Evolutionary conservation across 2,113 vertebrate genomes (phyloP), one percentile per base, ranked within the genome.

Genomic region (Dolichotis patagonum): DNA sequence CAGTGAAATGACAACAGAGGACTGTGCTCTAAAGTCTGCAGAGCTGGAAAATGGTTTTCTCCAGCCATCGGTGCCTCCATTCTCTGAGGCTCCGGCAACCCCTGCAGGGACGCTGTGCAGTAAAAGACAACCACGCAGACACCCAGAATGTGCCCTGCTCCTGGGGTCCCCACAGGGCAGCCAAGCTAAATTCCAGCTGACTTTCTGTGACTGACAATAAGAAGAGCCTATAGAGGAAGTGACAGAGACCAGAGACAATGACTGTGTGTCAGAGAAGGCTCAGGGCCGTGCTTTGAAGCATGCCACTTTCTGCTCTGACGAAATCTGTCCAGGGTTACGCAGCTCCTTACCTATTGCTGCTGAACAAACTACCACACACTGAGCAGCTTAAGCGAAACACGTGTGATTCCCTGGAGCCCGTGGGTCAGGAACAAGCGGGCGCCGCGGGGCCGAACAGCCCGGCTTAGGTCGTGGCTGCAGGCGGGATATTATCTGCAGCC

Each of bases 31-130:
- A 73, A 81, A 58, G 19, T 94, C 85, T 35, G 5, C 28, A 80
- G 54, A 89, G 80, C 92, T 73, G 1, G 60, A 90, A 41, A 30
- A 30, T 77, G 67, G 84, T 24, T 0, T 13, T 95, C 88, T 96
- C 28, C 8, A 62, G 58, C 54, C 63, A 49, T 94, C 35, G 52
- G 28, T 38, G 67, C 14, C 67, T 69, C 10, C 14, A 32, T 43
- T 98, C 98, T 98, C 96, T 97, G 94, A 91, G 97, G 95, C 98
- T 98, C 95, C 98, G 96, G 98, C 99, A 98, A 98, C 98, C 98
- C 98, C 98, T 98, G 97, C 98, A 98, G 98, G 97, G 98, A 71
- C 95, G 85, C 80, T 12, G 90, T 88, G 62, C 88, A 97, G 96
- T 24, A 92, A 97, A 81, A 52, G 16, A 46, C 77, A 95, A 81